These are phyloP conservation scores for Onthophagus taurus DNA, from an alignment of 1,140 invertebrate species.

Conservation along the genomic window DNA sequence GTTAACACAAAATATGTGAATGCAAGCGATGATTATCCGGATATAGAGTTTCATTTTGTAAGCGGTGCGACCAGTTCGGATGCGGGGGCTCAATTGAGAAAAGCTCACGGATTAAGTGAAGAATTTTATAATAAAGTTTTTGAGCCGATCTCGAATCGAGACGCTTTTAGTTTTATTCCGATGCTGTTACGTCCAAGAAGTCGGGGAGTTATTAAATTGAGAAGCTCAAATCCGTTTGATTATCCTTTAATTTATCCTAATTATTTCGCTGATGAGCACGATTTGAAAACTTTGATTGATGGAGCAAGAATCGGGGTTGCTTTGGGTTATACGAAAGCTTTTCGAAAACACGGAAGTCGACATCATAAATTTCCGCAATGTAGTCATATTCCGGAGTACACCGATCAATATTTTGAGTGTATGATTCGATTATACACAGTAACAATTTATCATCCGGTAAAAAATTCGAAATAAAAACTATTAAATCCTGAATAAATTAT, in stretches of 20 bases:
- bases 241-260: conserved; percentile 90
- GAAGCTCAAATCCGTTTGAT: conserved; percentile 76
- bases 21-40: conserved; percentile 72
- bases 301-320: conserved; percentile 71
- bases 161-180: conserved; percentile 77
- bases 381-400: conserved; percentile 49
- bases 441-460: conserved; percentile 80
- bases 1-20: conserved; percentile 86
- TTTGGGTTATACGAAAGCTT: conserved; percentile 61
- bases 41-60: conserved; percentile 89
- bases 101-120: conserved; percentile 67
- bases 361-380: conserved; percentile 67
- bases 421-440: conserved; percentile 71
- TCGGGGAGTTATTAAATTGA: conserved; percentile 66
- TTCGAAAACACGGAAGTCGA: conserved; percentile 57
- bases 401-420: conserved; percentile 73
- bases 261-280: conserved; percentile 72
- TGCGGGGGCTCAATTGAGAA: conserved; percentile 70
- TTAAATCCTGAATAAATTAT: too few relatives aligned
- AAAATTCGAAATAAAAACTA: too few relatives aligned
- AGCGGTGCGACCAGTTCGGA: conserved; percentile 84
- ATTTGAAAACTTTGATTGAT: conserved; percentile 71
- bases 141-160: conserved; percentile 63
- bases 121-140: conserved; percentile 64
- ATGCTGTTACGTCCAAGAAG: conserved; percentile 75